Conservation (phyloP, 2,113 vertebrate genomes). For the Rhea pennata region DNA sequence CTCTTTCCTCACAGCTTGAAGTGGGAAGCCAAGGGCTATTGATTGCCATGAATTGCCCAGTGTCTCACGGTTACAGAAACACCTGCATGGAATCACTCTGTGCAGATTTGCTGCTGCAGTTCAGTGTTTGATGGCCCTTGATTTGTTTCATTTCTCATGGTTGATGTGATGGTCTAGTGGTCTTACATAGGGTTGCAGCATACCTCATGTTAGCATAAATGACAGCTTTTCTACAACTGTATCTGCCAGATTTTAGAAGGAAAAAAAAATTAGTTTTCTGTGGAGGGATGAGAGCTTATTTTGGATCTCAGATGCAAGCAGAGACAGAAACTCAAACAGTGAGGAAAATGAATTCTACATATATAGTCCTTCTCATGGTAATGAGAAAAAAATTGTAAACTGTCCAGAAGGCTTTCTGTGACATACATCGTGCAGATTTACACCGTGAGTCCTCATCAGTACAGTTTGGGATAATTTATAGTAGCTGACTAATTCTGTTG, state of each 20-base stretch:
- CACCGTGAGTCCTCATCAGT: not conserved
- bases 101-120: not conserved
- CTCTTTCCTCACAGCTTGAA: not conserved
- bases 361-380: not conserved
- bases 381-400: not conserved
- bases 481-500: not conserved
- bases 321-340: not conserved
- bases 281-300: not conserved
- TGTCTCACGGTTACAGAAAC: not conserved
- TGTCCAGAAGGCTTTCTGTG: not conserved
- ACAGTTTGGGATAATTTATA: not conserved
- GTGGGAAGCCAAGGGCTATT: not conserved
- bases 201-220: not conserved
- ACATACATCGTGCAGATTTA: not conserved
- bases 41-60: not conserved
- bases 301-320: not conserved
- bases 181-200: not conserved
- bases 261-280: not conserved
- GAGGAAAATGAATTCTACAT: not conserved
- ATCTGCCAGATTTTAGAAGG: not conserved
- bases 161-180: not conserved
- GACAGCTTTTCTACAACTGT: not conserved
- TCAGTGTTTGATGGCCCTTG: not conserved
- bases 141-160: not conserved
- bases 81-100: not conserved